These are phyloP conservation scores for Drusus annulatus DNA, from an alignment of 1,140 invertebrate species.

Conservation along the genomic window DNA sequence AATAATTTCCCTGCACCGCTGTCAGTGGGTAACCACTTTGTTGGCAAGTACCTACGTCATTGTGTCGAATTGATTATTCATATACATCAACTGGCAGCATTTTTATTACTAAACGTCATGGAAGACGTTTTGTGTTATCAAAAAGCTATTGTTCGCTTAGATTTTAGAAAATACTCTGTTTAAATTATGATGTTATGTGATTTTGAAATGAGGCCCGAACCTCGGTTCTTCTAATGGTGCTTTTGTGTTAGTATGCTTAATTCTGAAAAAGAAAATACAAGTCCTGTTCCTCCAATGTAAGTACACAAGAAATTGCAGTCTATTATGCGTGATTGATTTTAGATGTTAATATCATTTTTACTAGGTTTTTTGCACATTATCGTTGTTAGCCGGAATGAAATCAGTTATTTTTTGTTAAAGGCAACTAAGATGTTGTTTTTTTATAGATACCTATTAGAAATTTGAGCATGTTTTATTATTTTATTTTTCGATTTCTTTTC, in stretches of 20 bases:
- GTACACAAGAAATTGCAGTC: constrained; percentile 18
- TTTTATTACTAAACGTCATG: constrained; percentile 43
- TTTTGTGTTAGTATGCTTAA: constrained; percentile 47
- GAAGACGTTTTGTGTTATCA: constrained; percentile 44
- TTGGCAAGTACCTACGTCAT: constrained; percentile 13
- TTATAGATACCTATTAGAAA: constrained; percentile 12
- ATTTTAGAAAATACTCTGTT: constrained; percentile 30
- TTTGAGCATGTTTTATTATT: constrained; percentile 26
- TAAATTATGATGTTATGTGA: constrained; percentile 28
- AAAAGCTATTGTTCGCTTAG: constrained; percentile 42
- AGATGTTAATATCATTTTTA: constrained; percentile 22
- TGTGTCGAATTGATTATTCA: constrained; percentile 12
- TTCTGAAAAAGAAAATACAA: constrained; percentile 46
- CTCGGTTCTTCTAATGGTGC: constrained; percentile 43
- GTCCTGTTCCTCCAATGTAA: constrained; percentile 52
- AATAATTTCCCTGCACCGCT: too few species aligned
- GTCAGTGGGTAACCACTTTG: too few species aligned
- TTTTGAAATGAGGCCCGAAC: constrained; percentile 19
- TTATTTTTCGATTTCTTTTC: constrained; percentile 39
- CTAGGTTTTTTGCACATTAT: constrained; percentile 29
- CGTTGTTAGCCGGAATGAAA: constrained; percentile 24
- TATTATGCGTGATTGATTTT: constrained; percentile 42
- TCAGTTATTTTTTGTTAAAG: not conserved
- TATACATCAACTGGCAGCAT: constrained; percentile 23
- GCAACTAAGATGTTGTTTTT: constrained; percentile 1